Evolutionary conservation across 2,888 invertebrate species (phyloP), one percentile per base, ranked within the genome.

Genomic region (Unio pictorum): DNA sequence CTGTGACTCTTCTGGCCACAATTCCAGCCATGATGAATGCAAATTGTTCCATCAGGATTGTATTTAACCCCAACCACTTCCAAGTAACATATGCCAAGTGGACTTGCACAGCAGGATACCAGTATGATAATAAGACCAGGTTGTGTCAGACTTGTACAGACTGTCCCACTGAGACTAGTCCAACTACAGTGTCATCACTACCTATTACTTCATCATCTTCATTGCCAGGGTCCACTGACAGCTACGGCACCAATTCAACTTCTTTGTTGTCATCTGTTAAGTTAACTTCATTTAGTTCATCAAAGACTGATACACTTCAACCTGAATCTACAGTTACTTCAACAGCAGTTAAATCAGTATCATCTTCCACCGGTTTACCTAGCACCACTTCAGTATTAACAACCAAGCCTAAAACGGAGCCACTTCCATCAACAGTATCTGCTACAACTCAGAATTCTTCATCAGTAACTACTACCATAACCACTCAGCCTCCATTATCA

Each of bases 391-490:
- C 2, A 17, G 20, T n/a, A 8, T 45, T 28, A 56, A 63, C 66
- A 58, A 26, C 55, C 8, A 59, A 34, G 6, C 34, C 67, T 56
- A 23, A 59, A n/a, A 34, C 68, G 45, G 30, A 62, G 11, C n/a
- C 61, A 34, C n/a, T 30, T 15, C 34, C 65, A 18, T 28, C 62
- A 26, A 34, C 23, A 30, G 20, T 59, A 45, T 34, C 61, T 61
- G 59, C 75, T 34, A 55, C 63, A n/a, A 30, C 61, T 17, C 26
- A 57, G 58, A 57, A 34, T 23, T 34, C 59, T 54, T 26, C 64
- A 30, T 30, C 64, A 57, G 34, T 60, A 65, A 67, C 60, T 54
- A 61, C 45, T 58, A 64, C 63, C 4, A 55, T 61, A 65, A 59
- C 63, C 60, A 62, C 55, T 8, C 55, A 64, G 45, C n/a, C 61